phyloP scores from a whole-genome alignment of 92 coral and sea anemone species.

The Metridium senile region DNA sequence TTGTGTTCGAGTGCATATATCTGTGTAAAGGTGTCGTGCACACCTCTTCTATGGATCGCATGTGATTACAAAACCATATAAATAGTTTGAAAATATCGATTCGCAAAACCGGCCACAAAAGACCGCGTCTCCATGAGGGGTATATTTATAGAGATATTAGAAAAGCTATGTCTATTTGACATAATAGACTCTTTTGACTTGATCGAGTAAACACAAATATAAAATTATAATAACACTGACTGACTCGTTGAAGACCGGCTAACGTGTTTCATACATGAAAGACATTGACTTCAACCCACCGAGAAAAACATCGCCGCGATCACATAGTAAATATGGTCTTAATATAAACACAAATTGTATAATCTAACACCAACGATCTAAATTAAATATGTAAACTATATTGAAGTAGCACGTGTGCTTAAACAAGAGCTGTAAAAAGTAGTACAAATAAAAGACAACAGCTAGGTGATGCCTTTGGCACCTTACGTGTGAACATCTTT shows the following conservation, averaged over 20 bases:
- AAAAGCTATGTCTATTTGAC: constrained; percentile 36
- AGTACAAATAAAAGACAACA: constrained; percentile 57
- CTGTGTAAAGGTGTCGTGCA: constrained; percentile 3
- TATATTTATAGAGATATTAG: constrained; percentile 53
- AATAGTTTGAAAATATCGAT: background rate
- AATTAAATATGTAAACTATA: constrained; percentile 84
- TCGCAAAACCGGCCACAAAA: constrained; percentile 50
- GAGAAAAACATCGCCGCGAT: background rate
- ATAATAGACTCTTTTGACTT: constrained; percentile 28
- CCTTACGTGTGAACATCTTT: constrained; percentile 28
- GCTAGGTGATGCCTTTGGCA: constrained; percentile 40
- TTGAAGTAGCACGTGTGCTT: constrained; percentile 33
- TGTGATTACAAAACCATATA: constrained; percentile 9
- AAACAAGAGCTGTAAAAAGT: constrained; percentile 31
- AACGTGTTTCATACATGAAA: constrained; percentile 5
- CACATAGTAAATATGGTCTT: background rate
- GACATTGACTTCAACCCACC: background rate
- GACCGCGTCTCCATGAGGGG: constrained; percentile 49
- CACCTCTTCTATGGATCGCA: constrained; percentile 10
- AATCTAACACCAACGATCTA: constrained; percentile 22
- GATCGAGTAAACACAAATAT: constrained; percentile 31
- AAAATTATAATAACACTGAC: constrained; percentile 21
- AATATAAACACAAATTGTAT: background rate
- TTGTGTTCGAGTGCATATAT: no score
- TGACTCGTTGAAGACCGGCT: background rate